Conservation (phyloP, 2,888 invertebrate genomes). For the Andrena haemorrhoa region DNA sequence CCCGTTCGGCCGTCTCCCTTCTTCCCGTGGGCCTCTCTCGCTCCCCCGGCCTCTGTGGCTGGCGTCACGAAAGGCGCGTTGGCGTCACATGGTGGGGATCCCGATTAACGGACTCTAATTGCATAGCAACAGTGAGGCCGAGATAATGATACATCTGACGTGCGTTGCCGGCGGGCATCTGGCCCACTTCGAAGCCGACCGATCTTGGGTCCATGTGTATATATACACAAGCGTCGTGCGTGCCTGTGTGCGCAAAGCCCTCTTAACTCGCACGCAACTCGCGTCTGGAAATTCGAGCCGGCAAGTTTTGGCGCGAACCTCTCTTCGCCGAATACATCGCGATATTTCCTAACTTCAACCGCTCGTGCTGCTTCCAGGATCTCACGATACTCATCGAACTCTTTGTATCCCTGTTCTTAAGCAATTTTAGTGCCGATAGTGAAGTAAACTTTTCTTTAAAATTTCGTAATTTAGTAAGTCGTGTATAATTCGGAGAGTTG, state of each 20-base stretch:
- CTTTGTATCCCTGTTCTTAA: not conserved
- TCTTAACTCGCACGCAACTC: slow-evolving; percentile 39
- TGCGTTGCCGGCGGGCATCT: slow-evolving; percentile 77
- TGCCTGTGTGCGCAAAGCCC: slow-evolving; percentile 33
- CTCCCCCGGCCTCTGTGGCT: slow-evolving; percentile 23
- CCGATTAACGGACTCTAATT: slow-evolving; percentile 84
- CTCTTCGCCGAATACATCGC: slow-evolving; percentile 14
- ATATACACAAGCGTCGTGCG: not conserved
- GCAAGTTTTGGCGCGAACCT: slow-evolving; percentile 52
- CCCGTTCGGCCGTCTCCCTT: slow-evolving; percentile 24
- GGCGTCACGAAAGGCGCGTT: slow-evolving; percentile 70
- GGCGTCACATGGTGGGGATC: slow-evolving; percentile 65
- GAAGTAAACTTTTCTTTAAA: no score
- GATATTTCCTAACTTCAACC: slow-evolving; percentile 12
- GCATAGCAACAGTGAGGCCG: slow-evolving; percentile 83
- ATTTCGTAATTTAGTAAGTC: no score
- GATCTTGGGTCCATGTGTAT: slow-evolving; percentile 47
- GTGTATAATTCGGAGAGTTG: no score
- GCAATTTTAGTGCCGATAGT: no score
- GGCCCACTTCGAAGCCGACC: slow-evolving; percentile 78
- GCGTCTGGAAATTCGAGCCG: slow-evolving; percentile 40
- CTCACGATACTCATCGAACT: no score
- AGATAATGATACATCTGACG: slow-evolving; percentile 83
- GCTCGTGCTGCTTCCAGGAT: not conserved
- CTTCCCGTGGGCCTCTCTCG: not conserved